Evolutionary conservation across 2,888 invertebrate species (phyloP).

Genomic region (Lamproptera curius): DNA sequence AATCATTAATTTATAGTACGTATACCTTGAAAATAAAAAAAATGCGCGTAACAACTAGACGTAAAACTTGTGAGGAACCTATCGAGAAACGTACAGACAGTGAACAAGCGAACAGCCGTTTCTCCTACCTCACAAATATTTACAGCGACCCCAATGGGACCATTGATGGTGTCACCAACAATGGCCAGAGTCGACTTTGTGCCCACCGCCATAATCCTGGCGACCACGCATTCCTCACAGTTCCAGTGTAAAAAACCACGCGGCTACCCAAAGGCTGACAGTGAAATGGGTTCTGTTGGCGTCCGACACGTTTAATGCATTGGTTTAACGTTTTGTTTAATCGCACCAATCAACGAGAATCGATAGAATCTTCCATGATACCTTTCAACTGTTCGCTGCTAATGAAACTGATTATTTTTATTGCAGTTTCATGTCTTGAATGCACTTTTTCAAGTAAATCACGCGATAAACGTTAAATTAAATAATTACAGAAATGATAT

Average conservation of each 20-base stretch:
- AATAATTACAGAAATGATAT: too few relatives aligned
- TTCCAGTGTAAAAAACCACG: conserved; percentile 40
- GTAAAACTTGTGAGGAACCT: too few relatives aligned
- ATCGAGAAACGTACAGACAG: too few relatives aligned
- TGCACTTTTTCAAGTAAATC: neutral
- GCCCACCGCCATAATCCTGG: conserved; percentile 52
- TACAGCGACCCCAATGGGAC: conserved; percentile 8
- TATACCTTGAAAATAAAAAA: too few relatives aligned
- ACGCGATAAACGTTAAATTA: neutral
- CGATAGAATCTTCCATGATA: neutral
- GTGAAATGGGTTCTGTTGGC: conserved; percentile 34
- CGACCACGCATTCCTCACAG: conserved; percentile 69
- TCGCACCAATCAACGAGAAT: neutral
- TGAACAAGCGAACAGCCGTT: too few relatives aligned
- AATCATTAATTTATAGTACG: too few relatives aligned
- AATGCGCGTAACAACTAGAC: too few relatives aligned
- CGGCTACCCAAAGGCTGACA: neutral
- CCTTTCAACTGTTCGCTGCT: neutral
- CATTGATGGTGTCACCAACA: neutral
- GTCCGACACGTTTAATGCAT: neutral
- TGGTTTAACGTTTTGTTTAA: neutral
- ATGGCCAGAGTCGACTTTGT: conserved; percentile 24
- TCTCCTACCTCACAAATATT: conserved; percentile 28
- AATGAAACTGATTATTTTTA: neutral
- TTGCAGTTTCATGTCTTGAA: neutral